Percentiles rank a stretch among this genome's conserved stretches.
Conservation (phyloP, 2,797 vertebrate species). For the Chaunax sp. region DNA sequence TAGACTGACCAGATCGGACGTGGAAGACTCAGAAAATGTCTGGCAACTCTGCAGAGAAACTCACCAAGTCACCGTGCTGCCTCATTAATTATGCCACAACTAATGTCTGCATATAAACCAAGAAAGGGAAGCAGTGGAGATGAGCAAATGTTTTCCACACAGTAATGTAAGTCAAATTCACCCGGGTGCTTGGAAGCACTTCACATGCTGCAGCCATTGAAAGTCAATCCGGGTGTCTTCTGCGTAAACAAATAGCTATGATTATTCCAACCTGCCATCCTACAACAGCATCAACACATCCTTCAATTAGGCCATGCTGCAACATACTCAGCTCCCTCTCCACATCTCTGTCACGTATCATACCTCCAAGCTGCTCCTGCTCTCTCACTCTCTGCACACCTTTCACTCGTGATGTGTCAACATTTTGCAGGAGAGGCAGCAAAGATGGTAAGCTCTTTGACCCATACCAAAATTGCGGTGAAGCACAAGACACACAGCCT, state of each 20-base stretch:
- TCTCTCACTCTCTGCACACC: slow-evolving; percentile 54
- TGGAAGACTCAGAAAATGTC: too few relatives aligned
- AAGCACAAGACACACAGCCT: slow-evolving; percentile 66
- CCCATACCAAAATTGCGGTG: slow-evolving; percentile 56
- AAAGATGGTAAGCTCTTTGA: slow-evolving; percentile 74
- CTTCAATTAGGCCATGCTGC: slow-evolving; percentile 78
- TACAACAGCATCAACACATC: slow-evolving; percentile 81
- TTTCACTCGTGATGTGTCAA: slow-evolving; percentile 81
- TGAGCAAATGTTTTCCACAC: slow-evolving; percentile 78
- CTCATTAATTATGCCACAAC: slow-evolving; percentile 57
- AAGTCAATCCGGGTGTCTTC: slow-evolving; percentile 81
- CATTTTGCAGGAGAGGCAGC: slow-evolving; percentile 78
- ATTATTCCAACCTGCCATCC: slow-evolving; percentile 83
- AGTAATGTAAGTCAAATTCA: slow-evolving; percentile 81
- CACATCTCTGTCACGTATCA: slow-evolving; percentile 55
- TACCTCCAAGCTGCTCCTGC: slow-evolving; percentile 41
- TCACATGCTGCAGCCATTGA: slow-evolving; percentile 81
- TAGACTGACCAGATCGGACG: neutral
- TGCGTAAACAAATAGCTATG: slow-evolving; percentile 84
- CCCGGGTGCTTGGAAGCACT: slow-evolving; percentile 70
- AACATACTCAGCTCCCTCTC: slow-evolving; percentile 61
- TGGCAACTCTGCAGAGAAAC: slow-evolving; percentile 13
- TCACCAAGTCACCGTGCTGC: slow-evolving; percentile 18
- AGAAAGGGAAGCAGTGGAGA: slow-evolving; percentile 57
- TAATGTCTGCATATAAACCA: slow-evolving; percentile 61